phyloP scores from a whole-genome alignment of 1,140 invertebrate species.

The Aphis craccivora region DNA sequence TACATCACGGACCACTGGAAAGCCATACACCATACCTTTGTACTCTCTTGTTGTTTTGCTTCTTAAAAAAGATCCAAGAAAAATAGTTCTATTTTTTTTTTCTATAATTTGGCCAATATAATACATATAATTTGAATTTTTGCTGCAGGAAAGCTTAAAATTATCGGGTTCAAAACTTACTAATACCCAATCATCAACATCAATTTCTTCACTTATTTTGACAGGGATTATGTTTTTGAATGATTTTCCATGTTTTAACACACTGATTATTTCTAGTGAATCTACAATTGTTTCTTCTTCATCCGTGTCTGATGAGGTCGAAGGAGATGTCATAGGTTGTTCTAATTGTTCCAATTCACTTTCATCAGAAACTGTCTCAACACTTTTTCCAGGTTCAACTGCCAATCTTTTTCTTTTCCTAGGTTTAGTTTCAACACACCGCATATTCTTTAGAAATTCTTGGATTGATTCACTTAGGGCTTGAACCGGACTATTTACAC shows the following conservation, averaged over 20 bases:
- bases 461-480: not conserved
- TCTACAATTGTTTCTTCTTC: not conserved
- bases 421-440: not conserved
- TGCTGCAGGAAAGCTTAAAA: slow-evolving; percentile 21
- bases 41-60: slow-evolving; percentile 17
- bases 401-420: not conserved
- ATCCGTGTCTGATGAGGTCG: slow-evolving; percentile 21
- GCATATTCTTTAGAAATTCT: slow-evolving; percentile 27
- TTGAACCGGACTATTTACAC: not conserved
- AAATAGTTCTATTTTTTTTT: slow-evolving; percentile 23
- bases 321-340: not conserved
- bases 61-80: slow-evolving; percentile 44
- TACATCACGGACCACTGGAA: slow-evolving; percentile 53
- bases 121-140: slow-evolving; percentile 12
- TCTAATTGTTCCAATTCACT: not conserved
- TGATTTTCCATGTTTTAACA: slow-evolving; percentile 33
- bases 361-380: not conserved
- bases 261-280: not conserved
- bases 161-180: slow-evolving; percentile 44
- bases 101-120: slow-evolving; percentile 37
- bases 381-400: not conserved
- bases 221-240: slow-evolving; percentile 52
- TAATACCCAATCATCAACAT: slow-evolving; percentile 56
- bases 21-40: slow-evolving; percentile 55
- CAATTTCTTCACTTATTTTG: slow-evolving; percentile 15